These are phyloP conservation scores for Globodera rostochiensis DNA, from an alignment of 1,140 invertebrate genomes.

Conservation along the genomic window DNA sequence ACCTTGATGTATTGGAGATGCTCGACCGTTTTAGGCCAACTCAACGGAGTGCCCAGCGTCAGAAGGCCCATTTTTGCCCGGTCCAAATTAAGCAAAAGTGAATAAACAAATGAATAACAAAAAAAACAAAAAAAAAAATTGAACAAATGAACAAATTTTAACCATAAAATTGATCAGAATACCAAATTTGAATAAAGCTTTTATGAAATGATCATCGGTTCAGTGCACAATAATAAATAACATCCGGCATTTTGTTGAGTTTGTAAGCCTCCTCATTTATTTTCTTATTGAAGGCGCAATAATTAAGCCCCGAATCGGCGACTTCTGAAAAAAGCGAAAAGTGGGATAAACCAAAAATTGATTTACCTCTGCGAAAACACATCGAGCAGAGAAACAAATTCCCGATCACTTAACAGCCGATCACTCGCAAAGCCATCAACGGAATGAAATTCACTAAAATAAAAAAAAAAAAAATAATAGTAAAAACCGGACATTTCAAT, in stretches of 20 bases:
- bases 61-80: constrained; percentile 83
- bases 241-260: too few relatives aligned
- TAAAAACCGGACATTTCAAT: too few relatives aligned
- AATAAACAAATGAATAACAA: not conserved
- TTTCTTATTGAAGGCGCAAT: not conserved
- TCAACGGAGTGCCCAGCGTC: constrained; percentile 86
- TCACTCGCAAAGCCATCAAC: constrained; percentile 16
- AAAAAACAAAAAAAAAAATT: not conserved
- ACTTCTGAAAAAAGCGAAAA: not conserved
- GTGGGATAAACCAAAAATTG: not conserved
- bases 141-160: constrained; percentile 9
- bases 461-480: not conserved
- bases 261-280: too few relatives aligned
- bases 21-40: constrained; percentile 92
- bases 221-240: not conserved
- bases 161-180: not conserved
- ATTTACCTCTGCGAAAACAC: constrained; percentile 29
- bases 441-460: constrained; percentile 35
- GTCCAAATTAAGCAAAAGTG: not conserved
- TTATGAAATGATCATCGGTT: not conserved
- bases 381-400: constrained; percentile 31
- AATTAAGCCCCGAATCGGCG: not conserved
- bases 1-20: constrained; percentile 76
- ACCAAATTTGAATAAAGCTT: not conserved
- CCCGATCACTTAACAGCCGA: constrained; percentile 4